Conservation (phyloP, 2,888 invertebrate species). For the Philaethria dido region DNA sequence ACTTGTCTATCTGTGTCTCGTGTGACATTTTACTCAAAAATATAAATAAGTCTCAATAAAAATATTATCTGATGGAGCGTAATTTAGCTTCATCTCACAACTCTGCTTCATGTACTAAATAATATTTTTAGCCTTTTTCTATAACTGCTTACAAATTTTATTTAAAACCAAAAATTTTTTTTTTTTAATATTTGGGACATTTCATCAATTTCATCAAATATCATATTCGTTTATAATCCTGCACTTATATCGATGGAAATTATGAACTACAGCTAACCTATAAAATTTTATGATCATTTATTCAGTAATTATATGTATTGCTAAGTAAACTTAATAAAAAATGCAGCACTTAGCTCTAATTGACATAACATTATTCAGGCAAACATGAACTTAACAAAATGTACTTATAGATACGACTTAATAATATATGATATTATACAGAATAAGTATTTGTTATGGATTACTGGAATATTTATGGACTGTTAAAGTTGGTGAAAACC, state of each 20-base stretch:
- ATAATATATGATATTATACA: background rate
- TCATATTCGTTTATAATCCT: background rate
- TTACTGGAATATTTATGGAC: constrained; percentile 2
- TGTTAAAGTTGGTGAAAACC: background rate
- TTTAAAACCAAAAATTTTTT: too few species aligned
- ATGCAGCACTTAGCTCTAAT: background rate
- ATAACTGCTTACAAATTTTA: too few species aligned
- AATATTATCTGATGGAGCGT: too few species aligned
- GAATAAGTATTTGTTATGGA: background rate
- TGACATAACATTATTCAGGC: constrained; percentile 5
- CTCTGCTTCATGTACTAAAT: too few species aligned
- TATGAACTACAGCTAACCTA: background rate
- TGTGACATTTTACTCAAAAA: too few species aligned
- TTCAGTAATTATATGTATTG: too few species aligned
- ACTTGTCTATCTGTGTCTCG: too few species aligned
- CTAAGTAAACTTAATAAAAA: constrained; percentile 4
- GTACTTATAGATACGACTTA: constrained; percentile 13
- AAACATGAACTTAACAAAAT: constrained; percentile 7
- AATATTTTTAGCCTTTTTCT: too few species aligned
- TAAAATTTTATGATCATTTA: constrained; percentile 8
- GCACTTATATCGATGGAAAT: background rate
- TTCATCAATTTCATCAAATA: background rate
- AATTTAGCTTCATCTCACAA: too few species aligned
- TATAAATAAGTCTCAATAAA: too few species aligned
- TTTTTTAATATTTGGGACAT: background rate